A percentile compares a stretch with the other conserved stretches of the same genome.
These are phyloP conservation scores for Drosophila koepferae DNA, from an alignment of 2,888 invertebrate species.

Conservation along the genomic window DNA sequence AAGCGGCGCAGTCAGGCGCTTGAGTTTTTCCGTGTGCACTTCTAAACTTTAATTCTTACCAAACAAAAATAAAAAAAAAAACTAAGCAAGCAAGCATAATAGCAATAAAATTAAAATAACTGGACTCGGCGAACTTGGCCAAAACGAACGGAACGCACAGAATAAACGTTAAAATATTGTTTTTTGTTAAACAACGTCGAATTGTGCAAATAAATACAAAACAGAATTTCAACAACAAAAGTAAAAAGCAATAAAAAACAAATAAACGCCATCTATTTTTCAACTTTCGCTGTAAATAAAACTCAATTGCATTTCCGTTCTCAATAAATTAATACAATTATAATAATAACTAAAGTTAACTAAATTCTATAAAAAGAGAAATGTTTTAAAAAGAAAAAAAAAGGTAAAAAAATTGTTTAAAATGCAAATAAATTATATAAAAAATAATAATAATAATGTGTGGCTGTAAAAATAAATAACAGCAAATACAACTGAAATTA, in stretches of 20 bases:
- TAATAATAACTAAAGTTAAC: neutral
- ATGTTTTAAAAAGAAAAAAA: constrained; percentile 40
- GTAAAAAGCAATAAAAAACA: constrained; percentile 37
- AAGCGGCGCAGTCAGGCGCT: constrained; percentile 58
- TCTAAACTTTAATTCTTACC: constrained; percentile 43
- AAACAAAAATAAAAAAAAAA: constrained; percentile 11
- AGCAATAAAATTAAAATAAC: constrained; percentile 30
- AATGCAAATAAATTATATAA: constrained; percentile 42
- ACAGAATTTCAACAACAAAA: constrained; percentile 49
- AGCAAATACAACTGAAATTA: constrained; percentile 40
- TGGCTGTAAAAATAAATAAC: constrained; percentile 28
- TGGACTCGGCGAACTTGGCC: constrained; percentile 45
- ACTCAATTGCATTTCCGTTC: constrained; percentile 49
- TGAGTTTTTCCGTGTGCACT: constrained; percentile 75
- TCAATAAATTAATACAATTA: constrained; percentile 27
- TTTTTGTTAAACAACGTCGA: constrained; percentile 63
- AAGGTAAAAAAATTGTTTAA: constrained; percentile 39
- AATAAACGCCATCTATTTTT: constrained; percentile 33
- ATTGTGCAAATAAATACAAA: constrained; percentile 58
- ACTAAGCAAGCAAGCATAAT: neutral
- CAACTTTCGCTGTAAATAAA: constrained; percentile 52
- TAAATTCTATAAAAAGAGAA: constrained; percentile 24
- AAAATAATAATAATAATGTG: constrained; percentile 11
- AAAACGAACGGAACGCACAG: constrained; percentile 13
- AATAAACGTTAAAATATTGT: constrained; percentile 34